Conservation (phyloP, 2,113 vertebrate species). For the Tenebrosternarchus preto region DNA sequence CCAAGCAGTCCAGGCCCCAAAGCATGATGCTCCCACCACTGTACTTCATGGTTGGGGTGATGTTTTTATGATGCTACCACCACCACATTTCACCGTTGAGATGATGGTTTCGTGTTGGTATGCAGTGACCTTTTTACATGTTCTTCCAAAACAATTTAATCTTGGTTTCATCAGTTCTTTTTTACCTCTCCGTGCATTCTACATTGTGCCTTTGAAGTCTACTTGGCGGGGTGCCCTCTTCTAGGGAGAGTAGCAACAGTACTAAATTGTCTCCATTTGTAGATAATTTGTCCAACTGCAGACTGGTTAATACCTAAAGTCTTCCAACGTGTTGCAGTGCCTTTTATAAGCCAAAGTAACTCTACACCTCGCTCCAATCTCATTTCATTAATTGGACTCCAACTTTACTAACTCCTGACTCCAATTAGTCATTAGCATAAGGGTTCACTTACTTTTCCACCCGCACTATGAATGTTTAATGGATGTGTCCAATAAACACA, state of each 20-base stretch:
- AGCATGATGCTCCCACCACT: neutral
- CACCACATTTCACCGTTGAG: neutral
- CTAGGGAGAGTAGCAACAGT: neutral
- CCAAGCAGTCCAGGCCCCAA: too few relatives aligned
- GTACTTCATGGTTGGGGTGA: too few relatives aligned
- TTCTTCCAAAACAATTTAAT: neutral
- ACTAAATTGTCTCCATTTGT: too few relatives aligned
- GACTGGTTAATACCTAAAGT: too few relatives aligned
- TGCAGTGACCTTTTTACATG: neutral
- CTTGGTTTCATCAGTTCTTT: neutral
- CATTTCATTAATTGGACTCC: too few relatives aligned
- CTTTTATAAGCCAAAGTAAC: neutral
- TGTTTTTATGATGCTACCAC: too few relatives aligned
- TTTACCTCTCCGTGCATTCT: neutral
- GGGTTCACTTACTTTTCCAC: too few relatives aligned
- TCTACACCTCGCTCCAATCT: neutral
- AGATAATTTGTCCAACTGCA: too few relatives aligned
- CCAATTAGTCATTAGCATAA: too few relatives aligned
- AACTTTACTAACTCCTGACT: too few relatives aligned
- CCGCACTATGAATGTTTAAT: too few relatives aligned
- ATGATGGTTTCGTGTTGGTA: neutral
- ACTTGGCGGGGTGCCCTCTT: neutral
- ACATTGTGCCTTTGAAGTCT: neutral
- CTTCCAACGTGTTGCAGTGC: neutral
- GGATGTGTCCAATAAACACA: too few relatives aligned